phyloP scores from a whole-genome alignment of 1,140 invertebrate species.

The Zaprionus ornatus region DNA sequence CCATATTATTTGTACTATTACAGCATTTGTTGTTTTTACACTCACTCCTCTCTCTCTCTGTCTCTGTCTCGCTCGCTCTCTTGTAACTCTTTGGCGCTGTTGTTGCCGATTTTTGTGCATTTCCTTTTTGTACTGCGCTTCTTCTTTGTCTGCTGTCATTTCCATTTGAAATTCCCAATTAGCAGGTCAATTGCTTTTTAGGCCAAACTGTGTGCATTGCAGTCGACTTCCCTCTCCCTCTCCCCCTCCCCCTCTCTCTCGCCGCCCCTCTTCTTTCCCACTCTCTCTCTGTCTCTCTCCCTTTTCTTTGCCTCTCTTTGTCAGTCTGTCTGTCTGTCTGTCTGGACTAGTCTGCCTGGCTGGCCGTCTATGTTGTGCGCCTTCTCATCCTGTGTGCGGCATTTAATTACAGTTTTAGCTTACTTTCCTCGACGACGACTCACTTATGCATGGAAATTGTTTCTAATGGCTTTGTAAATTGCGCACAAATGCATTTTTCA shows the following conservation, averaged over 20 bases:
- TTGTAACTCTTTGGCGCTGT: neutral
- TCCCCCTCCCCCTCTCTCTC: neutral
- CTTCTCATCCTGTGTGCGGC: conserved; percentile 40
- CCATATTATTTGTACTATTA: conserved; percentile 45
- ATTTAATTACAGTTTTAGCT: conserved; percentile 56
- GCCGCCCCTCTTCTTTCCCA: neutral
- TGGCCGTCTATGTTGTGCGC: conserved; percentile 17
- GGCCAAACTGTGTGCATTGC: conserved; percentile 79
- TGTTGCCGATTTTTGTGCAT: conserved; percentile 47
- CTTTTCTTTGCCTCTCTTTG: neutral
- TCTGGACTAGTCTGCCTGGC: conserved; percentile 26
- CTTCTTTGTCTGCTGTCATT: conserved; percentile 47
- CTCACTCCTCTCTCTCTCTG: conserved; percentile 17
- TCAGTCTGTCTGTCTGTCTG: conserved; percentile 12
- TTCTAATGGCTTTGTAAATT: conserved; percentile 56
- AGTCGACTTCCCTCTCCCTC: conserved; percentile 41
- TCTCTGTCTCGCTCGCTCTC: neutral
- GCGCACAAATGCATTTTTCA: conserved; percentile 53
- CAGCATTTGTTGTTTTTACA: conserved; percentile 37
- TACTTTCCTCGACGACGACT: conserved; percentile 41
- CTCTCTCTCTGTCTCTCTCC: neutral
- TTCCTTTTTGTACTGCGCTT: conserved; percentile 52
- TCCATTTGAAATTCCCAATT: conserved; percentile 67
- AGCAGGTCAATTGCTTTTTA: conserved; percentile 82
- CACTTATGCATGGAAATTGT: conserved; percentile 54